phyloP scores from a whole-genome alignment of 2,113 vertebrate species.

The Salminus brasiliensis region DNA sequence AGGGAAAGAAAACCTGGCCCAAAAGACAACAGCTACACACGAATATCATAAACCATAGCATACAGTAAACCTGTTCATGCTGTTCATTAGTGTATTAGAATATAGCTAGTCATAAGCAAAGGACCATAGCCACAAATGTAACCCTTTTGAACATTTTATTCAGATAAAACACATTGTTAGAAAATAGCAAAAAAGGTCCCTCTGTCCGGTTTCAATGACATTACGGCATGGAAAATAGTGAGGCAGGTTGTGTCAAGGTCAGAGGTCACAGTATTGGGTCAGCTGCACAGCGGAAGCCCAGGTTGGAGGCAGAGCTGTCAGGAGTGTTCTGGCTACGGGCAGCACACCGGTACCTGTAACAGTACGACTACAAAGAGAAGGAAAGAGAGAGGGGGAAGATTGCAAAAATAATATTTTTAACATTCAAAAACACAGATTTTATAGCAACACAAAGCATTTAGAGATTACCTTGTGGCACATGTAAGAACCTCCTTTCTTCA shows the following conservation, averaged over 20 bases:
- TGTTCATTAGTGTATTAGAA: no score
- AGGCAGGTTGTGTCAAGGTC: neutral
- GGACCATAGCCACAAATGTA: no score
- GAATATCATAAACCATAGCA: no score
- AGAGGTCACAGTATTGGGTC: conserved; percentile 24
- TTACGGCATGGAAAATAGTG: neutral
- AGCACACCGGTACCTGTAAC: conserved; percentile 95
- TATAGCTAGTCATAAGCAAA: no score
- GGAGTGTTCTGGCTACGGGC: conserved; percentile 96
- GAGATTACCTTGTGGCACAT: conserved; percentile 95
- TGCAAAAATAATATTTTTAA: no score
- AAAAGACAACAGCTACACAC: no score
- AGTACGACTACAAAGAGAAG: conserved; percentile 83
- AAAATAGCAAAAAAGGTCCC: neutral
- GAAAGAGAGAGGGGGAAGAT: neutral
- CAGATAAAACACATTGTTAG: neutral
- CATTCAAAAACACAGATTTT: no score
- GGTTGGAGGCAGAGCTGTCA: conserved; percentile 93
- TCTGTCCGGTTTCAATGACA: neutral
- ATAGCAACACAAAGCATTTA: no score
- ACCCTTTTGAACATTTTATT: neutral
- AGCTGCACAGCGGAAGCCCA: conserved; percentile 90
- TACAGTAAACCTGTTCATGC: no score
- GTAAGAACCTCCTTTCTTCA: conserved; percentile 98
- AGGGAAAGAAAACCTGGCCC: no score